Evolutionary conservation across 1,140 invertebrate genomes (phyloP), one percentile per base, ranked within the genome.

Genomic region (Nymphalis io): DNA sequence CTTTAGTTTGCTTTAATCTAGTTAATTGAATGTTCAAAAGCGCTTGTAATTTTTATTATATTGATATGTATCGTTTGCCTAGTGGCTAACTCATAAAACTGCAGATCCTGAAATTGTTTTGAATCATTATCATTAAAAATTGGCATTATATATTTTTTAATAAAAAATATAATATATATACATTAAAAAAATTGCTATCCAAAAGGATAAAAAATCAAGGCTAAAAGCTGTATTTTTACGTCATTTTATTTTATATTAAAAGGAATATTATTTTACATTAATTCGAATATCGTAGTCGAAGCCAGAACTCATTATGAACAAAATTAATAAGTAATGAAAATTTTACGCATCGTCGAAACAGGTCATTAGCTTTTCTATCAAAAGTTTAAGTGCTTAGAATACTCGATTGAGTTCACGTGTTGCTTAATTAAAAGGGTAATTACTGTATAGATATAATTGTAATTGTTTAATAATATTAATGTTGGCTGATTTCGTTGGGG

Each of bases 311-410:
- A 63, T 69, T 69, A 69, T 40, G 39, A 69, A 69, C 60, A 62
- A 69, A 69, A 69, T 69, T 57, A 69, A 59, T 62, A 63, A 62
- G 60, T 69, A 58, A 69, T 51, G 60, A 62, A 63, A 18, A 62
- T 62, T 69, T 69, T 57, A 69, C 67, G 60, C 51, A 68, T 48
- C 59, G 40, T 23, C n/a, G 42, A 55, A 42, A 61, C 23, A 46
- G 67, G 62, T 69, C 67, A 62, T 69, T 69, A 69, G 62, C 60
- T 62, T 69, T 63, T 20, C 60, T 63, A 69, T 69, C 60, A 69
- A 62, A 68, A 69, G 48, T 69, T 69, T 53, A 68, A 68, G 21
- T 38, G 33, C 39, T 39, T 62, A 40, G 38, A 18, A 21, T 46
- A 23, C 39, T 18, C 20, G 48, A 62, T 53, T 53, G 48, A 53